Conservation (phyloP, 2,113 vertebrate genomes). For the Labrus mixtus region DNA sequence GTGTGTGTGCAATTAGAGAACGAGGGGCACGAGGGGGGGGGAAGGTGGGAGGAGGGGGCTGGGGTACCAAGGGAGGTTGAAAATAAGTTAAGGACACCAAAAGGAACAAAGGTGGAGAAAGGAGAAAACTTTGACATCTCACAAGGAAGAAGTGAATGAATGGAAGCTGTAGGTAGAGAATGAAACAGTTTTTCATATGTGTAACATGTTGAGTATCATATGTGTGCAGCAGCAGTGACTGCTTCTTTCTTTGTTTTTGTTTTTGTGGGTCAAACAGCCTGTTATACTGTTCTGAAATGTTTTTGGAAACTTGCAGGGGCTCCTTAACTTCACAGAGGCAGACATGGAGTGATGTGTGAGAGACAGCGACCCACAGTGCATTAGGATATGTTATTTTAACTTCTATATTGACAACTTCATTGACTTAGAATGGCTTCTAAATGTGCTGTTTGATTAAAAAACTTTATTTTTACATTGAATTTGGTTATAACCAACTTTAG, state of each 20-base stretch:
- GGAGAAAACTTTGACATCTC: conserved; percentile 35
- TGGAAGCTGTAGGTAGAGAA: conserved; percentile 16
- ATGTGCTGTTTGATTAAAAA: background rate
- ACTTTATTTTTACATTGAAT: too few relatives aligned
- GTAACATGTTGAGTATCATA: background rate
- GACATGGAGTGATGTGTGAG: background rate
- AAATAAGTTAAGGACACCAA: conserved; percentile 45
- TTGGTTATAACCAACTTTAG: too few relatives aligned
- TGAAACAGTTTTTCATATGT: background rate
- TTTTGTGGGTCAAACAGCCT: conserved; percentile 40
- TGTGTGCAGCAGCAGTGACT: conserved; percentile 7
- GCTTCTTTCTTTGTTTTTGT: background rate
- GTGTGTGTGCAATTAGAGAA: conserved; percentile 82
- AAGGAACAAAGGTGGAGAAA: conserved; percentile 44
- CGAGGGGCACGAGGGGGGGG: conserved; percentile 6
- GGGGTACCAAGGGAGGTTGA: conserved; percentile 37
- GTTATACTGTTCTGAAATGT: conserved; percentile 67
- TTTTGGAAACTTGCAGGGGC: conserved; percentile 80
- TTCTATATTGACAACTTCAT: background rate
- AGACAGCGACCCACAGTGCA: background rate
- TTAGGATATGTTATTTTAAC: background rate
- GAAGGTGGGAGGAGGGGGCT: too few relatives aligned
- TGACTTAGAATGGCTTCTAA: background rate
- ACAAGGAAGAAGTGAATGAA: conserved; percentile 4
- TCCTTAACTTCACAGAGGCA: conserved; percentile 15